These are phyloP conservation scores for Cenopis cana DNA, from an alignment of 2,888 invertebrate genomes.

Conservation along the genomic window DNA sequence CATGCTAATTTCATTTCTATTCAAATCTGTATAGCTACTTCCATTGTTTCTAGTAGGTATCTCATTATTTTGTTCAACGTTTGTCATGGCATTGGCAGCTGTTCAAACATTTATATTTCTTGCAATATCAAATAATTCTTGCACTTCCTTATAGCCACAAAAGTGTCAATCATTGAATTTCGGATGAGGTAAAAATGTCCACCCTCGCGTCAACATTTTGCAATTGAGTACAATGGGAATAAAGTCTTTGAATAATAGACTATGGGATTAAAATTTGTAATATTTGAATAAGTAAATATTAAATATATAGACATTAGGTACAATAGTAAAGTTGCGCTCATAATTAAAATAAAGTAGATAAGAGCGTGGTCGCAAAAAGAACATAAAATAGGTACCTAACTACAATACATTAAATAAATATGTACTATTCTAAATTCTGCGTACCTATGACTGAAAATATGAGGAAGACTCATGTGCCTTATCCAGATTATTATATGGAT, in stretches of 20 bases:
- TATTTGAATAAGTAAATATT: conserved; percentile 2
- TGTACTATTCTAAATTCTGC: background rate
- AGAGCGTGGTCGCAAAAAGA: background rate
- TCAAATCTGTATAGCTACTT: background rate
- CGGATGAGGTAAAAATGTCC: conserved; percentile 66
- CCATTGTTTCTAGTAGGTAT: conserved; percentile 1
- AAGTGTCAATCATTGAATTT: conserved; percentile 74
- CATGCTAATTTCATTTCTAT: background rate
- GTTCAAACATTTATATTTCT: conserved; percentile 45
- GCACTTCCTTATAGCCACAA: conserved; percentile 38
- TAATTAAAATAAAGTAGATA: background rate
- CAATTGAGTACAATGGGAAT: conserved; percentile 26
- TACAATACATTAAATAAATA: background rate
- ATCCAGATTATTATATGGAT: background rate
- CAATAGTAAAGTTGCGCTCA: background rate
- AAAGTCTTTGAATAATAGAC: conserved; percentile 14
- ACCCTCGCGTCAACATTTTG: conserved; percentile 63
- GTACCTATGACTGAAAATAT: background rate
- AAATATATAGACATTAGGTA: background rate
- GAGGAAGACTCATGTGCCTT: background rate
- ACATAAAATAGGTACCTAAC: background rate
- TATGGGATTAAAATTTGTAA: conserved; percentile 7
- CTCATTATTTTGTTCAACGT: background rate
- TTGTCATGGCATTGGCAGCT: conserved; percentile 15
- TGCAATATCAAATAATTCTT: conserved; percentile 54